Conservation (phyloP, 2,888 invertebrate species). For the Drosophila kambysellisi region DNA sequence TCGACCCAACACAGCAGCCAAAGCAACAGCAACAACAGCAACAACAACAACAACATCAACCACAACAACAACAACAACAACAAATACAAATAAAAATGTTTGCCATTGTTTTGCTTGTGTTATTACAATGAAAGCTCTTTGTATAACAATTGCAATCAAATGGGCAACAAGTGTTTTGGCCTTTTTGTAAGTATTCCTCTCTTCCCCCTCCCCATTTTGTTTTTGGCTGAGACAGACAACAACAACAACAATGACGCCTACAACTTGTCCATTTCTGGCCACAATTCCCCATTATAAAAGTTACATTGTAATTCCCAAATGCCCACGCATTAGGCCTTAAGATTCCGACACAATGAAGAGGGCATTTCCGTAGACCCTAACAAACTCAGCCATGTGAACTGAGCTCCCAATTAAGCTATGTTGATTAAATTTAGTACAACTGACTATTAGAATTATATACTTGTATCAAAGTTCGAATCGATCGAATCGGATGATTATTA, state of each 20-base stretch:
- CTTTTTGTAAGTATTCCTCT: constrained; percentile 16
- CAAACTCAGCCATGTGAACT: neutral
- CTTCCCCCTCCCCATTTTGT: neutral
- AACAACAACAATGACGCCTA: constrained; percentile 53
- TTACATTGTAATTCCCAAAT: constrained; percentile 59
- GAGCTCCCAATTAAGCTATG: neutral
- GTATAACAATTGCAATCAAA: constrained; percentile 69
- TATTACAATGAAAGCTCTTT: constrained; percentile 79
- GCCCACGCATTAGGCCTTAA: constrained; percentile 24
- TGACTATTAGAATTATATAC: neutral
- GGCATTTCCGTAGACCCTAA: neutral
- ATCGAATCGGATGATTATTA: neutral
- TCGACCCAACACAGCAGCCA: constrained; percentile 35
- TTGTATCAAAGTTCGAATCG: neutral
- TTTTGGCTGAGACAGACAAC: constrained; percentile 14
- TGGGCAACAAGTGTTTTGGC: constrained; percentile 68
- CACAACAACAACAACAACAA: constrained; percentile 34
- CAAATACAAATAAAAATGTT: constrained; percentile 35
- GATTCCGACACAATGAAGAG: neutral
- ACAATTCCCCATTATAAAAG: constrained; percentile 73
- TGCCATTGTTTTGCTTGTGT: constrained; percentile 73
- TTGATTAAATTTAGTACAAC: neutral
- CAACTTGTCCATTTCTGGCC: constrained; percentile 76
- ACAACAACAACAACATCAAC: constrained; percentile 21
- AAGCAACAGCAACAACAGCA: constrained; percentile 30